Evolutionary conservation across 2,888 invertebrate species (phyloP).

Genomic region (Emesis russula): DNA sequence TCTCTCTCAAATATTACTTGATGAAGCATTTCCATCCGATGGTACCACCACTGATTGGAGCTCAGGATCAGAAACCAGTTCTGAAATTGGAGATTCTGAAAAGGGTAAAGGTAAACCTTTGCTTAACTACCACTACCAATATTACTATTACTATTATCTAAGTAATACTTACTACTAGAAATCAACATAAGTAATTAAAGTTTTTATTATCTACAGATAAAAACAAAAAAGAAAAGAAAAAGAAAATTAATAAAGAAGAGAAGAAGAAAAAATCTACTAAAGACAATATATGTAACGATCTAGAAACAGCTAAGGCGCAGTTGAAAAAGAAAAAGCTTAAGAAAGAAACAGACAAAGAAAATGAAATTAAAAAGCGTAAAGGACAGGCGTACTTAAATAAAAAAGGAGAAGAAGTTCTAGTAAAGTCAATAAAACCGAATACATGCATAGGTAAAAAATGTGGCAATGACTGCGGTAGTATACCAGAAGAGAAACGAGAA

Average conservation of each 20-base stretch:
- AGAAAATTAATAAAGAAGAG: not conserved
- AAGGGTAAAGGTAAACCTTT: not conserved
- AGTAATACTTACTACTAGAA: not conserved
- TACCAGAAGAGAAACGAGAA: not conserved
- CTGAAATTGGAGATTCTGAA: not conserved
- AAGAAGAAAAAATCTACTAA: not conserved
- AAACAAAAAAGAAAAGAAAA: not conserved
- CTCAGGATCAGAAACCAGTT: not conserved
- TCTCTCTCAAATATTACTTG: not conserved
- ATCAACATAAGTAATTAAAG: not conserved
- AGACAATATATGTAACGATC: not conserved
- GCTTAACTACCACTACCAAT: not conserved
- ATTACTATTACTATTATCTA: not conserved
- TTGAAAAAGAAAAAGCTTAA: slow-evolving; percentile 1
- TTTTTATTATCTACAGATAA: not conserved
- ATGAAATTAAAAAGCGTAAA: no score
- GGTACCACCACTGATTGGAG: not conserved
- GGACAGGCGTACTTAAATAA: not conserved
- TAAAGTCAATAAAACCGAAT: not conserved
- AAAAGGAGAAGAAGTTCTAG: not conserved
- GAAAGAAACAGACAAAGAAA: not conserved
- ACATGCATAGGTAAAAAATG: not conserved
- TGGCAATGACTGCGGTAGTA: slow-evolving; percentile 1
- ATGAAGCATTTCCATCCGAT: slow-evolving; percentile 1
- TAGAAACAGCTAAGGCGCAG: not conserved